These are phyloP conservation scores for Muntiacus muntjak DNA, from an alignment of 2,113 vertebrate genomes.

Conservation along the genomic window DNA sequence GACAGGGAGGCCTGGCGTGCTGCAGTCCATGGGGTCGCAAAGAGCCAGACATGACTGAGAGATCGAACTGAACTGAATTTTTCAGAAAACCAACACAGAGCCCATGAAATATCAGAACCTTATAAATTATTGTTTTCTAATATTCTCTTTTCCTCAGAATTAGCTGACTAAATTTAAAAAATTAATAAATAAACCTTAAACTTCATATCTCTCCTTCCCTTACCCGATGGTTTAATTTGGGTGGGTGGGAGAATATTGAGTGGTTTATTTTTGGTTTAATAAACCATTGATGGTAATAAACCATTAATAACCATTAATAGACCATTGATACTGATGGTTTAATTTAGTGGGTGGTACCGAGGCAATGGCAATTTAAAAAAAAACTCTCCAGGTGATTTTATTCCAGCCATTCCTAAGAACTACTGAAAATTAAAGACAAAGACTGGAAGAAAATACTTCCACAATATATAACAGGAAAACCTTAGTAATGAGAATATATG, in stretches of 20 bases:
- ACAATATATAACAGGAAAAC: neutral
- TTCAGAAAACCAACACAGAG: neutral
- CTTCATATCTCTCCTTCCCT: neutral
- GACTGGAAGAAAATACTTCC: neutral
- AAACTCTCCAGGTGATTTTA: neutral
- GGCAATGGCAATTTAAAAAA: neutral
- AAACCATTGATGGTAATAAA: no score
- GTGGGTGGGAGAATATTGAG: neutral
- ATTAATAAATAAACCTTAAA: neutral
- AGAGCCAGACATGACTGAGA: accelerated
- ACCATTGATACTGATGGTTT: neutral
- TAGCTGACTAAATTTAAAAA: neutral
- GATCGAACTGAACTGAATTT: neutral
- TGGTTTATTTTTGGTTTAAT: neutral
- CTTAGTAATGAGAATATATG: neutral
- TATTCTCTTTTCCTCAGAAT: neutral
- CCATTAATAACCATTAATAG: no score
- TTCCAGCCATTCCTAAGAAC: neutral
- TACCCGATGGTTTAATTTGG: neutral
- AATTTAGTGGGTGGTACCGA: neutral
- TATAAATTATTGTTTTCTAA: neutral
- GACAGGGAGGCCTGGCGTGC: neutral
- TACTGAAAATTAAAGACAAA: neutral
- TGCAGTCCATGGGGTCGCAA: neutral
- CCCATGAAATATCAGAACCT: neutral